Evolutionary conservation across 2,113 vertebrate genomes (phyloP), one percentile per base, ranked within the genome.

Genomic region (Eidolon helvum): DNA sequence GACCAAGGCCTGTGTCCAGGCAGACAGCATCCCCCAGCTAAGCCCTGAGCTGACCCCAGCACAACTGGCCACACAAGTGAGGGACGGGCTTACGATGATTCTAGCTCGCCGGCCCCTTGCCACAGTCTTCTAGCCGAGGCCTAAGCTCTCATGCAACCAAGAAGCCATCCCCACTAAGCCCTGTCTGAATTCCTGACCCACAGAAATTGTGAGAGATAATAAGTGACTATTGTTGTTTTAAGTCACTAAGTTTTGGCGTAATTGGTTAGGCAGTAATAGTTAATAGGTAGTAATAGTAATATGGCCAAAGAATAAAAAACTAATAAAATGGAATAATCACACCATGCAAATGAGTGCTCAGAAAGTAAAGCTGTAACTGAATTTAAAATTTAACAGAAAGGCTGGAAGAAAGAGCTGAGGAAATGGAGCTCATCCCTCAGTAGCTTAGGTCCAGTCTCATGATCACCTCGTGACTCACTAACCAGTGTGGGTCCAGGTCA

Each of bases 371-470:
- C 66, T 16, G 0, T 26, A 45, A 48, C 10, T n/a, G n/a, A 71
- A 85, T 6, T 59, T 66, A 40, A n/a, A 26, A 24, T 69, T 83
- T 50, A 9, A 24, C n/a, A 55, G 74, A 53, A 63, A 75, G 78
- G 2, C 88, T 11, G 30, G 53, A 61, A 30, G 63, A 63, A 22
- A 68, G 50, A 55, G 33, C 77, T 5, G 30, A 61, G 30, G 68
- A 55, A 28, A 28, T n/a, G 57, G 7, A 33, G 8, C 40, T 45
- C 15, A 15, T 22, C 15, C 4, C 28, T 35, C 28, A 1, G 69
- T 4, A 0, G 63, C 53, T 65, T 24, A 1, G 12, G 10, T 4
- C 0, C 1, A 24, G 68, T 30, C 48, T 14, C 28, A 0, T 0
- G 65, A 35, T 38, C 19, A 24, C 15, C n/a, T 61, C 28, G 10